A percentile compares a stretch with the other conserved stretches of the same genome.
Conservation (phyloP, 2,797 vertebrate species). For the Holocentrus rufus region DNA sequence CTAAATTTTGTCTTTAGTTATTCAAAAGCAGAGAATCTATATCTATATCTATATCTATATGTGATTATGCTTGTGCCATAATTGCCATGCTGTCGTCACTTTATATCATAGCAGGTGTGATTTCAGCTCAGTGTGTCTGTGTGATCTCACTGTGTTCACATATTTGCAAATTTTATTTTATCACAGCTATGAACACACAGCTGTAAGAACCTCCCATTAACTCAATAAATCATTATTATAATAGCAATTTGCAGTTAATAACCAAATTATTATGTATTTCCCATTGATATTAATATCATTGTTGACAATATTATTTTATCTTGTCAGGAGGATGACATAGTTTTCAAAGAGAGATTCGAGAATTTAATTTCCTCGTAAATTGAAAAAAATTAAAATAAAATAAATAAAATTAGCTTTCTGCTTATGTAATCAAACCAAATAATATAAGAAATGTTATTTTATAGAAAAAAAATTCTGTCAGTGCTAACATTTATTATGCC, state of each 20-base stretch:
- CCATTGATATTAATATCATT: no score
- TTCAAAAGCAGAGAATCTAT: conserved; percentile 39
- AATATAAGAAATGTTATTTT: no score
- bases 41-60: conserved; percentile 11
- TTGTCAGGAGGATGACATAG: no score
- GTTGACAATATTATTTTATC: no score
- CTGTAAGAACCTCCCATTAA: background rate
- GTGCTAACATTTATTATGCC: no score
- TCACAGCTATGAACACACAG: background rate
- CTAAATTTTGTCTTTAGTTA: conserved; percentile 39
- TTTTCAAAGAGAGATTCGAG: no score
- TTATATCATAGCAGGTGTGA: conserved; percentile 25
- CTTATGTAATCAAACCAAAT: no score
- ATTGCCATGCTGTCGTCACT: conserved; percentile 41
- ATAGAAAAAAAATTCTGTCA: no score
- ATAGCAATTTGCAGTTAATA: background rate
- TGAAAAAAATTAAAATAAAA: no score
- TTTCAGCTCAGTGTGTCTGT: conserved; percentile 11
- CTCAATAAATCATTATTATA: background rate
- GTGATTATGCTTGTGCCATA: conserved; percentile 51
- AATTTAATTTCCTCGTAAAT: no score
- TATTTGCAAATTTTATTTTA: conserved; percentile 16
- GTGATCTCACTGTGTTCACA: conserved; percentile 13
- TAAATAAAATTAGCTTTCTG: no score
- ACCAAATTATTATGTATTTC: no score